Percentiles rank a stretch among this genome's conserved stretches.
Conservation (phyloP, 2,797 vertebrate genomes). For the Eurystomus glaucurus region DNA sequence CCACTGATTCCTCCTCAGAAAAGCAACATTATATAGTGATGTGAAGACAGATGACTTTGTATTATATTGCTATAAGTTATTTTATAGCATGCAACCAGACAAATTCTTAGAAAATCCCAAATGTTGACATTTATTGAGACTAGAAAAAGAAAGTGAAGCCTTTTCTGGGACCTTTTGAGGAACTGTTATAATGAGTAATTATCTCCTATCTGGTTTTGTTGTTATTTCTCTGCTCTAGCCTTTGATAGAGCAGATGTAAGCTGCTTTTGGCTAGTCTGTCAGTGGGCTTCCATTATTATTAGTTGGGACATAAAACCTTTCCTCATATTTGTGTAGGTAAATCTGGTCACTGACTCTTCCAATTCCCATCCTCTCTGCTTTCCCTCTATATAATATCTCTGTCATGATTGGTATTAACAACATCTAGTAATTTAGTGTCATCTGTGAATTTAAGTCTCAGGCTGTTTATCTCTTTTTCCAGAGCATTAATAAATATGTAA, state of each 20-base stretch:
- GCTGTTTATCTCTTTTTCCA: constrained; percentile 35
- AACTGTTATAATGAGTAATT: neutral
- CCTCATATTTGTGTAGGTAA: neutral
- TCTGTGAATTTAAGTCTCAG: constrained; percentile 24
- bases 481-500: constrained; percentile 44
- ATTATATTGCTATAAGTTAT: neutral
- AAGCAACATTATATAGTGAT: neutral
- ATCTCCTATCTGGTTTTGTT: neutral
- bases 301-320: neutral
- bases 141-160: neutral
- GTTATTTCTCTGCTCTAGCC: neutral
- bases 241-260: neutral
- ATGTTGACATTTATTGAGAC: neutral
- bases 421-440: neutral
- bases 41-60: neutral
- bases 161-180: neutral
- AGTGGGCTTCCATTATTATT: neutral
- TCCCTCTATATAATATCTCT: neutral
- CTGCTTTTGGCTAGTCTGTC: neutral
- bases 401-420: neutral
- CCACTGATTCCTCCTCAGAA: neutral
- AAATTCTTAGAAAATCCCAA: neutral
- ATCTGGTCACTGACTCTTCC: neutral
- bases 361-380: neutral
- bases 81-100: neutral